A percentile compares a stretch with the other conserved stretches of the same genome.
These are phyloP conservation scores for Eurytoma californica DNA, from an alignment of 2,888 invertebrate species.

Conservation along the genomic window DNA sequence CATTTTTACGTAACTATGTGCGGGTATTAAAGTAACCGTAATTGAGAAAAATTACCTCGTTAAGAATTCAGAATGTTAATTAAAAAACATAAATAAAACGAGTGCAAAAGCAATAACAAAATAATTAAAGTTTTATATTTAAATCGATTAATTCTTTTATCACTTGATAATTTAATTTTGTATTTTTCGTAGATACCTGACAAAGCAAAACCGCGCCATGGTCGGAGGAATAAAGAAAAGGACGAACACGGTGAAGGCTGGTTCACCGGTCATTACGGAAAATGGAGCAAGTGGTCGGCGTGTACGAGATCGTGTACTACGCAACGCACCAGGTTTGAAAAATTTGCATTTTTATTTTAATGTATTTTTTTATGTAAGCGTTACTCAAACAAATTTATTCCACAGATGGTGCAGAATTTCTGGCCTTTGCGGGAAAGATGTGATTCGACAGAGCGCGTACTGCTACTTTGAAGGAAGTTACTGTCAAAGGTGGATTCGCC, in stretches of 20 bases:
- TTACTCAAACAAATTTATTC: not conserved
- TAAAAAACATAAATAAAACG: too few relatives aligned
- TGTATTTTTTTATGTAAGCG: not conserved
- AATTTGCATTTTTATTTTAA: not conserved
- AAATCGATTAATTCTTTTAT: too few relatives aligned
- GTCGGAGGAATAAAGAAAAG: conserved; percentile 65
- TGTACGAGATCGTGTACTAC: conserved; percentile 89
- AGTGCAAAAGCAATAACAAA: too few relatives aligned
- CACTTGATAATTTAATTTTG: not conserved
- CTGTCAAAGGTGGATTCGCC: conserved; percentile 83
- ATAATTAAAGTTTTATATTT: too few relatives aligned
- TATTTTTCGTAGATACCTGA: conserved; percentile 59
- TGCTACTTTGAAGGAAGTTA: conserved; percentile 89
- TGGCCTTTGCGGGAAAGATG: conserved; percentile 85
- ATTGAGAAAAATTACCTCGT: too few relatives aligned
- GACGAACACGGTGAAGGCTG: conserved; percentile 64
- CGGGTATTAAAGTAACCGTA: too few relatives aligned
- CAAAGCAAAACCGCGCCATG: conserved; percentile 72
- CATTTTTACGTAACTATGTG: not conserved
- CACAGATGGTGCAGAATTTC: conserved; percentile 84
- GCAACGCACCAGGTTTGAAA: conserved; percentile 81
- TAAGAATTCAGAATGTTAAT: too few relatives aligned
- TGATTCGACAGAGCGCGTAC: conserved; percentile 88
- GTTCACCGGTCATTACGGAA: conserved; percentile 77
- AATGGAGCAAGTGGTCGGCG: conserved; percentile 90